A percentile compares a stretch with the other conserved stretches of the same genome.
phyloP scores from a whole-genome alignment of 2,113 vertebrate genomes.

The Elaphurus davidianus region DNA sequence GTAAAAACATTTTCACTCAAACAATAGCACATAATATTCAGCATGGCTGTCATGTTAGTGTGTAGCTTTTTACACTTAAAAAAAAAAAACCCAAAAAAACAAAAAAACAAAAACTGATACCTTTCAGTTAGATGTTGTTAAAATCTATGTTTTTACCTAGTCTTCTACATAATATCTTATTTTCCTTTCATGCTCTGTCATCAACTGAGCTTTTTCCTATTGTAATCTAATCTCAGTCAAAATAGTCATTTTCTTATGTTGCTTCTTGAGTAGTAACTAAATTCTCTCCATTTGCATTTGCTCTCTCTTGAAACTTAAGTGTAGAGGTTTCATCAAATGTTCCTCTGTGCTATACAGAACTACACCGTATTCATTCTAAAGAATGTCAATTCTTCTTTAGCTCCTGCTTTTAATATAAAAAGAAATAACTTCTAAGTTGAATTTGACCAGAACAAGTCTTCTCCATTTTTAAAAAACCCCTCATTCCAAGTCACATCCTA shows the following conservation, averaged over 20 bases:
- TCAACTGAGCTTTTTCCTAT: background rate
- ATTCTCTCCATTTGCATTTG: background rate
- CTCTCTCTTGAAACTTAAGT: background rate
- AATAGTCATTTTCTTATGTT: background rate
- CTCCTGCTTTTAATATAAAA: background rate
- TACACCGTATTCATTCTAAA: background rate
- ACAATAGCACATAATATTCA: background rate
- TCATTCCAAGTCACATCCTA: background rate
- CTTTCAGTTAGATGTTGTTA: background rate
- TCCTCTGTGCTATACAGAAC: background rate
- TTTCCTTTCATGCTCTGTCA: background rate
- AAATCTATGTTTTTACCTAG: background rate
- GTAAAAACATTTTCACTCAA: background rate
- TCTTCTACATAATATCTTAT: background rate
- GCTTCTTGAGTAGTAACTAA: background rate
- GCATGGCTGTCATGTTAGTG: background rate
- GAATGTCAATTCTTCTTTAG: background rate
- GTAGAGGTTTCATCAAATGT: background rate
- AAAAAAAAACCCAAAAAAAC: background rate
- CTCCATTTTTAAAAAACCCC: background rate
- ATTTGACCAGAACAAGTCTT: background rate
- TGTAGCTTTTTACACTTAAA: background rate
- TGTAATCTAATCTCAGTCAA: background rate
- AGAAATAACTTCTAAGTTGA: background rate
- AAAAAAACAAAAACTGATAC: background rate